These are phyloP conservation scores for Albula goreensis DNA, from an alignment of 2,113 vertebrate genomes.

Conservation along the genomic window DNA sequence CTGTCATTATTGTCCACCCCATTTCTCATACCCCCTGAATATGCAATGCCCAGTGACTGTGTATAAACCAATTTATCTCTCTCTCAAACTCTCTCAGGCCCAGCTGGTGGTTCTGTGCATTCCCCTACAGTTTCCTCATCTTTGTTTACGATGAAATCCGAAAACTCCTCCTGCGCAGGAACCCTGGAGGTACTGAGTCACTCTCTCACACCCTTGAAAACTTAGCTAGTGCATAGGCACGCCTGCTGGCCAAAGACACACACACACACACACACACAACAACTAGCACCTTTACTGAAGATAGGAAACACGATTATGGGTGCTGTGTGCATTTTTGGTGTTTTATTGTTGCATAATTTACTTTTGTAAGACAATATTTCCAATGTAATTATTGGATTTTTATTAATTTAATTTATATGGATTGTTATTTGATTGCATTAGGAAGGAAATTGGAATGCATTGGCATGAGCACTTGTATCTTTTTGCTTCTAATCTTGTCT, in stretches of 20 bases:
- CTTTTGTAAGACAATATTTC: too few relatives aligned
- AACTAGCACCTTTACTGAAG: neutral
- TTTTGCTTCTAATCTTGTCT: neutral
- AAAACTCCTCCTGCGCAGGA: conserved; percentile 88
- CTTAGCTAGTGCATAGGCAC: neutral
- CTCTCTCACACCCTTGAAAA: neutral
- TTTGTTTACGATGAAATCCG: conserved; percentile 91
- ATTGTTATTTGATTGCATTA: too few relatives aligned
- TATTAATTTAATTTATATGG: too few relatives aligned
- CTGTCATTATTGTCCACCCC: too few relatives aligned
- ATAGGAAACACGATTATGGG: too few relatives aligned
- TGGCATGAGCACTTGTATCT: neutral
- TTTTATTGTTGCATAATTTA: too few relatives aligned
- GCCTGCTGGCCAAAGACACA: neutral
- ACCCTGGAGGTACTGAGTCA: conserved; percentile 78
- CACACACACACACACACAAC: neutral
- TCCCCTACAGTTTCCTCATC: conserved; percentile 93
- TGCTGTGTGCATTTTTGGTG: too few relatives aligned
- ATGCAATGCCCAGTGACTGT: neutral
- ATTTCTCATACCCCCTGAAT: neutral
- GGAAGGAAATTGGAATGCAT: neutral
- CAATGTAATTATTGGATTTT: too few relatives aligned
- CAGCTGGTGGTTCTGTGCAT: conserved; percentile 93
- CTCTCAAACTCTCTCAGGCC: conserved; percentile 65
- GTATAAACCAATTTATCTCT: neutral